Conservation (phyloP, 1,140 invertebrate genomes). For the Ceratina australensis region DNA sequence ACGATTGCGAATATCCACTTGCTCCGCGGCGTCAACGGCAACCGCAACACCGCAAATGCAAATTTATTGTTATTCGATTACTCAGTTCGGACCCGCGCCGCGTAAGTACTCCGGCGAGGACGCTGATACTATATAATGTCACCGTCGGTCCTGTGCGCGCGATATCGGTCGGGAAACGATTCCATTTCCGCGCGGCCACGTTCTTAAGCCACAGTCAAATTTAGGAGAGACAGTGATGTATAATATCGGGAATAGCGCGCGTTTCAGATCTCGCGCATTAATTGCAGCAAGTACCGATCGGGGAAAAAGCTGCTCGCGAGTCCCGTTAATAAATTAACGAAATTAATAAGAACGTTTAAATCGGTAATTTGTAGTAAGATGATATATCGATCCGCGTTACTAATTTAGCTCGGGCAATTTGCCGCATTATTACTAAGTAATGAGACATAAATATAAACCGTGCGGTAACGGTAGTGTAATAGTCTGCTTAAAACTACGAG, state of each 20-base stretch:
- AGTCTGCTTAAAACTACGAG: neutral
- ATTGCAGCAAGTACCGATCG: no score
- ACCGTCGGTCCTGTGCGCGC: constrained; percentile 32
- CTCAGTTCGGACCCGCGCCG: constrained; percentile 69
- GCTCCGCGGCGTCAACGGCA: constrained; percentile 70
- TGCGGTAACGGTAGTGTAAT: neutral
- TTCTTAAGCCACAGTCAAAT: no score
- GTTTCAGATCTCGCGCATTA: neutral
- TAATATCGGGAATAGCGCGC: neutral
- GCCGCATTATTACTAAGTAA: neutral
- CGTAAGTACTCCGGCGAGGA: constrained; percentile 65
- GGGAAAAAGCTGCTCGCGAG: no score
- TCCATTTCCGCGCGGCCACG: constrained; percentile 29
- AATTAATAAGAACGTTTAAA: no score
- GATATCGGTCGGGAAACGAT: constrained; percentile 43
- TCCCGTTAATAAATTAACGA: no score
- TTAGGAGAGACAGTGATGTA: constrained; percentile 34
- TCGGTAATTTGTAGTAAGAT: neutral
- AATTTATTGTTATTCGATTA: constrained; percentile 80
- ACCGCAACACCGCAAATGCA: constrained; percentile 76
- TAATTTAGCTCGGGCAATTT: neutral
- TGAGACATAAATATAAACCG: neutral
- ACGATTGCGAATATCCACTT: constrained; percentile 71
- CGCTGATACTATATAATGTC: constrained; percentile 74
- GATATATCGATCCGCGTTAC: neutral